Evolutionary conservation across 2,797 vertebrate genomes (phyloP), one percentile per base, ranked within the genome.

Genomic region (Neosilurus mollespiculum): DNA sequence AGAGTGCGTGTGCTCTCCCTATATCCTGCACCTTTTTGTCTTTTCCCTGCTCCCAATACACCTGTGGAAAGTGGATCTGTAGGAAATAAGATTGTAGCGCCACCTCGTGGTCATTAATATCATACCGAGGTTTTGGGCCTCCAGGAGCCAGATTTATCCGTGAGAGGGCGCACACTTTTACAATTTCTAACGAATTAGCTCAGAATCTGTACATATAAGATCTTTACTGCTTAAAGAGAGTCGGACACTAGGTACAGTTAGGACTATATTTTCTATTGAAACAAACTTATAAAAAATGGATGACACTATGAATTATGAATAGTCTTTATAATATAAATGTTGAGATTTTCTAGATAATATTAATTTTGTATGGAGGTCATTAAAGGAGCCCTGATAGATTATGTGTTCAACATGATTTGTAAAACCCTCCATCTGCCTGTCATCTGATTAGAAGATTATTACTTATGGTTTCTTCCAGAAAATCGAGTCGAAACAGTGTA

Each of bases 31-130:
- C 6, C 37, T 43, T 43, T 43, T 43, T 43, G n/a, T 43, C 6
- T 43, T 43, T 43, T 43, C 37, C 6, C 2, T 6, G 37, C 37
- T 43, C 37, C 37, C 37, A 6, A 16, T 9, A 37, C 30, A 30
- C 5, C 14, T 18, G 9, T 64, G n/a, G 37, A 24, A 15, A 4
- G 11, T 64, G 15, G 72, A 8, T 14, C 30, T 76, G 22, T 3
- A 37, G 30, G 56, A 85, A 72, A 70, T 86, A 85, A 86, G 87
- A 66, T 83, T 81, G 24, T 86, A 92, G 93, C 93, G 91, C 92
- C 93, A 71, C 92, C 88, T 8, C 56, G 93, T 92, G 93, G 93
- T 69, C 58, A 26, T 8, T 7, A 49, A 51, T 22, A 15, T 2
- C 11, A 49, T 20, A n/a, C 24, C 7, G 26, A 20, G 11, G 4